Evolutionary conservation across 2,797 vertebrate genomes (phyloP), one percentile per base, ranked within the genome.

Genomic region (Ataeniobius toweri): DNA sequence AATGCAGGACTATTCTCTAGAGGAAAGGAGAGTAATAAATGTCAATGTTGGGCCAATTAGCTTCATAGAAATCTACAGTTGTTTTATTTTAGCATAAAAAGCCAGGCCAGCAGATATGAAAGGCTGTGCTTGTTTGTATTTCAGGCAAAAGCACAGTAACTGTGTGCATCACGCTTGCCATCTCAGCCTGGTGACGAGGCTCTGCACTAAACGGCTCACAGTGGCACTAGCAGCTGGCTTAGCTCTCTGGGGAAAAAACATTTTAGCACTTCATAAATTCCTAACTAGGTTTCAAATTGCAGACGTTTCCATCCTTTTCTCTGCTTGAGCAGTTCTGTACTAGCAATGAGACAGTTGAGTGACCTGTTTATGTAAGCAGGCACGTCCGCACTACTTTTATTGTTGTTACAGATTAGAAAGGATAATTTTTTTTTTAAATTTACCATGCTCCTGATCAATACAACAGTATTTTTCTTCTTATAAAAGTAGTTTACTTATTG

Each of bases 231-330:
- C 97, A 97, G 97, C 97, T 97, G 96, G 96, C 96, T 91, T 90
- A 94, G 93, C 93, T 97, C 97, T 95, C 96, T 91, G 94, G 96
- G 96, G 97, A 97, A 93, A 94, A 96, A 97, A 96, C 97, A 97
- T 97, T 98, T 99, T 98, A 99, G 97, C 97, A 97, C 97, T 98
- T 98, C 97, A 98, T 98, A 98, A 97, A 99, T 98, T 98, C 96
- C 96, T 98, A 98, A 99, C 96, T 97, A 98, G 97, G 96, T 98
- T 97, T 98, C 96, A 96, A 96, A 98, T 97, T 96, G 95, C 96
- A 94, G 94, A 94, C 63, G 87, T 96, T 97, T 97, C 95, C 95
- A 92, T 87, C 95, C 94, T 88, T 92, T 95, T 96, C 94, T 95
- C 91, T 90, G 95, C 95, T 96, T 94, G 89, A 93, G 91, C 92